Percentiles rank a stretch among this genome's conserved stretches.
Conservation (phyloP, 1,140 invertebrate species). For the Ostrea denselamellosa region DNA sequence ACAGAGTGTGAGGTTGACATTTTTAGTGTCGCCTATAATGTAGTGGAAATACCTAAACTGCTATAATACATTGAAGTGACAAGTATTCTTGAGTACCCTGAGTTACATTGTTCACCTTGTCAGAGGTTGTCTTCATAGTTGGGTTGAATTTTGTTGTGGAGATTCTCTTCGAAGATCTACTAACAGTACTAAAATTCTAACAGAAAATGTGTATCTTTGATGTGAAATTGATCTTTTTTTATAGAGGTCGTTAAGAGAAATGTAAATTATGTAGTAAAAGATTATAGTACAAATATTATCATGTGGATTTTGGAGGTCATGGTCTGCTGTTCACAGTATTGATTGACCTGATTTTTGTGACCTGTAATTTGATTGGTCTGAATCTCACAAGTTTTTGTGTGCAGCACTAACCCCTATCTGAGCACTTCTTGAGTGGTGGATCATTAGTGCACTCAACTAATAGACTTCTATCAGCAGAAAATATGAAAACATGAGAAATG, state of each 20-base stretch:
- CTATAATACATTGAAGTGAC: too few relatives aligned
- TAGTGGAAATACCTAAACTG: too few relatives aligned
- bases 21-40: too few relatives aligned
- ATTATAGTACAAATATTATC: not conserved
- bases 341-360: slow-evolving; percentile 19
- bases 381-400: slow-evolving; percentile 32
- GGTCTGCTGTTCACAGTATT: slow-evolving; percentile 3
- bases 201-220: not conserved
- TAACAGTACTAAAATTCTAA: slow-evolving; percentile 37
- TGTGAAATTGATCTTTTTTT: not conserved
- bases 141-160: not conserved
- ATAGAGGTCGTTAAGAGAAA: not conserved
- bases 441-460: slow-evolving; percentile 29
- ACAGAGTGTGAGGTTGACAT: too few relatives aligned
- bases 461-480: not conserved
- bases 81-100: too few relatives aligned
- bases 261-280: not conserved
- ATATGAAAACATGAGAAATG: not conserved
- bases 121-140: too few relatives aligned
- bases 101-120: too few relatives aligned
- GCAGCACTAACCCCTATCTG: slow-evolving; percentile 28
- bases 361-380: slow-evolving; percentile 27
- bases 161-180: not conserved
- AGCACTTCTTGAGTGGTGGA: slow-evolving; percentile 31
- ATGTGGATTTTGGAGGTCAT: not conserved